These are phyloP conservation scores for Teinopalpus imperialis DNA, from an alignment of 2,888 invertebrate genomes.

Conservation along the genomic window DNA sequence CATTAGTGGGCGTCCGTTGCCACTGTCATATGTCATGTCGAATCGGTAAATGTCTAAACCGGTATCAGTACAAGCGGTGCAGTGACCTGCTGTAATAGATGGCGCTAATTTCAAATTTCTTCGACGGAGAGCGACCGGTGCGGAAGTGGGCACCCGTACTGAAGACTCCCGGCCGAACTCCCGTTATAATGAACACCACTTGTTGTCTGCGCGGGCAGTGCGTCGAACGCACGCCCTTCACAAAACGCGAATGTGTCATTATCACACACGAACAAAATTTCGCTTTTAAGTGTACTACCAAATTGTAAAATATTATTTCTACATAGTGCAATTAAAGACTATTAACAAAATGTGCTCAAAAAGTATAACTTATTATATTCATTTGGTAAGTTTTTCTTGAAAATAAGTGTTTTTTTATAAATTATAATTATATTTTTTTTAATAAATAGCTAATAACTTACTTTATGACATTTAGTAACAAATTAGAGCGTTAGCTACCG, in stretches of 20 bases:
- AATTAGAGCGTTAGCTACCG: too few relatives aligned
- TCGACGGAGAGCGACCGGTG: slow-evolving; percentile 43
- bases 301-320: slow-evolving; percentile 38
- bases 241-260: slow-evolving; percentile 74
- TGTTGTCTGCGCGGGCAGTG: slow-evolving; percentile 77
- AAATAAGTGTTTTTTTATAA: too few relatives aligned
- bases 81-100: slow-evolving; percentile 42
- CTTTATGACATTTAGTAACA: too few relatives aligned
- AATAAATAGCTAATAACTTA: too few relatives aligned
- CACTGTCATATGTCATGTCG: slow-evolving; percentile 27
- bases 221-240: slow-evolving; percentile 76
- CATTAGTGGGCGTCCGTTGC: slow-evolving; percentile 25
- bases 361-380: slow-evolving; percentile 54
- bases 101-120: slow-evolving; percentile 50
- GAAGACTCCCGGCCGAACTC: slow-evolving; percentile 74
- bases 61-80: slow-evolving; percentile 25
- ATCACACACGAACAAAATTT: slow-evolving; percentile 63
- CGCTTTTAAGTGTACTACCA: slow-evolving; percentile 59
- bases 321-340: slow-evolving; percentile 45
- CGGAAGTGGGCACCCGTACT: slow-evolving; percentile 52
- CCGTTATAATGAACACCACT: slow-evolving; percentile 77
- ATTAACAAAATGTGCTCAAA: slow-evolving; percentile 64
- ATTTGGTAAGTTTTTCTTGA: slow-evolving; percentile 59
- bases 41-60: slow-evolving; percentile 39
- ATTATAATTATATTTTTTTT: too few relatives aligned